phyloP scores from a whole-genome alignment of 37 sponge, comb jelly and placozoan genomes.

The Eunapius fragilis region DNA sequence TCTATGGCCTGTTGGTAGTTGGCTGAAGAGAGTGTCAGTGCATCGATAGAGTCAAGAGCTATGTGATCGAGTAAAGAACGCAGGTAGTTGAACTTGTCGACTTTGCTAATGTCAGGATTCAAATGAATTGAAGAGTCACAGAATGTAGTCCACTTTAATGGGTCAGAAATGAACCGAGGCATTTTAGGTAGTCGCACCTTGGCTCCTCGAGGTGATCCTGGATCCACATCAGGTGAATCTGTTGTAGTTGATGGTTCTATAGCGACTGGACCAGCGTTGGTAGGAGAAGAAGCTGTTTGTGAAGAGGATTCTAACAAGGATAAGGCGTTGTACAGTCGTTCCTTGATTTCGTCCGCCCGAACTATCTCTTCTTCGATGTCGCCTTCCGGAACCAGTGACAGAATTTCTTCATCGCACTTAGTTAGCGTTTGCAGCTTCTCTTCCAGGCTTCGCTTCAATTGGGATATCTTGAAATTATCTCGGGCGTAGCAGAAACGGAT shows the following conservation, averaged over 20 bases:
- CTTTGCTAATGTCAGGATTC: background rate
- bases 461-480: constrained; percentile 3
- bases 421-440: constrained; percentile 3
- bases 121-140: constrained; percentile 32
- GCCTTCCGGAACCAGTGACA: background rate
- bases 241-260: background rate
- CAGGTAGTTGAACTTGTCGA: constrained; percentile 11
- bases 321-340: background rate
- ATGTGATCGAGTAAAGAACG: constrained; percentile 3
- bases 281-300: too few species aligned
- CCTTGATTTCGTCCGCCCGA: constrained; percentile 11
- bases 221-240: too few species aligned
- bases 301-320: too few species aligned
- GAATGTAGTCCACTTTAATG: constrained; percentile 32
- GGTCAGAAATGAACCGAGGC: background rate
- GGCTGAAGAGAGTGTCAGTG: background rate
- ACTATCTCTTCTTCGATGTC: constrained; percentile 18
- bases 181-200: too few species aligned
- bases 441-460: background rate
- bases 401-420: background rate
- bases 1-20: constrained; percentile 14
- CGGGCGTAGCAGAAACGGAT: background rate
- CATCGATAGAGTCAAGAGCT: background rate
- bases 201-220: too few species aligned
- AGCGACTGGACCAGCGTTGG: too few species aligned